Conservation (phyloP, 2,797 vertebrate species). For the Alfaro cultratus region DNA sequence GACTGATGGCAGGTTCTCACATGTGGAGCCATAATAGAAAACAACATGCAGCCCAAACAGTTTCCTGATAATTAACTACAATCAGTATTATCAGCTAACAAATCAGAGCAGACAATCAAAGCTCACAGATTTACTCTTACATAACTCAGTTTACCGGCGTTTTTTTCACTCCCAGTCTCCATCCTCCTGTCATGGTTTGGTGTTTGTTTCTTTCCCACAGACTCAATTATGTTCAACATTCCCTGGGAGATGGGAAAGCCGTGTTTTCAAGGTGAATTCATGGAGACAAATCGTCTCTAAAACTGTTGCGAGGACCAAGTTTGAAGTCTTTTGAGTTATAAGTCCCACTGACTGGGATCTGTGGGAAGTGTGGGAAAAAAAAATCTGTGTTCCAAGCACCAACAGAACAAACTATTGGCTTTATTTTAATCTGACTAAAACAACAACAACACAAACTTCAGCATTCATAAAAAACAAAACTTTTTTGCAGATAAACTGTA, state of each 20-base stretch:
- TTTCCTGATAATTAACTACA: conserved; percentile 47
- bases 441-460: not conserved
- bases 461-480: not conserved
- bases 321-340: not conserved
- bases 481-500: not conserved
- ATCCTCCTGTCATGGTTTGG: not conserved
- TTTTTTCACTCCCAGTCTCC: not conserved
- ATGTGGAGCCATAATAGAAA: not conserved
- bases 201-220: not conserved
- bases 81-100: conserved; percentile 46
- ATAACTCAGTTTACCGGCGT: conserved; percentile 2
- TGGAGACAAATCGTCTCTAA: not conserved
- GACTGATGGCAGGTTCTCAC: conserved; percentile 12
- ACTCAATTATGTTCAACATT: not conserved
- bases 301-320: not conserved
- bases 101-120: conserved; percentile 38
- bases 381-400: not conserved
- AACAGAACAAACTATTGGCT: not conserved
- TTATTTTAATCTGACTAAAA: not conserved
- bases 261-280: not conserved
- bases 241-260: not conserved
- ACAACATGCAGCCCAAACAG: conserved; percentile 22
- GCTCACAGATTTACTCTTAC: conserved; percentile 15
- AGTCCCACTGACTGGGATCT: not conserved
- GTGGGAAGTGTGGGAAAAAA: not conserved